Evolutionary conservation across 2,113 vertebrate genomes (phyloP), one percentile per base, ranked within the genome.

Genomic region (Pterophyllum scalare): DNA sequence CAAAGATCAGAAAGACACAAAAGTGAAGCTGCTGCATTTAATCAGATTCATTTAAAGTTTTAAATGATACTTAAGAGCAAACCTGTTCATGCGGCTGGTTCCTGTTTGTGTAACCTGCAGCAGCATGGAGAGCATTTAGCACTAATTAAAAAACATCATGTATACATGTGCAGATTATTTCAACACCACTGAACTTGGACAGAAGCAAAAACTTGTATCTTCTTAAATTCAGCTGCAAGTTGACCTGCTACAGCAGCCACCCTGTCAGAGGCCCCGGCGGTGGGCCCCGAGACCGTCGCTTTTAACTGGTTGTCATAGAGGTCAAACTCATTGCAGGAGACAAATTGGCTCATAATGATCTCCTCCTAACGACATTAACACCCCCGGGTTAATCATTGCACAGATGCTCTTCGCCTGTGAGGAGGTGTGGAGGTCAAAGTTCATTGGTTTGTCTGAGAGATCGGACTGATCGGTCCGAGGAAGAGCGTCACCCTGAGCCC

Each of bases 361-460:
- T 61, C 12, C 40, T 35, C 62, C 43, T n/a, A 59, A 31, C 5
- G 24, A 46, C 58, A 13, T 12, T 0, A n/a, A 64, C 11, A 35
- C 20, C 67, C 14, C 49, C n/a, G 46, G 70, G 35, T 77, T 77
- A 87, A 46, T 79, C 15, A 88, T 90, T 79, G 20, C 58, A 22
- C 24, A 49, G 62, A 56, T 0, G 12, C 26, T 59, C 49, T 24
- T 26, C 3, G n/a, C 13, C 15, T n/a, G 24, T 9, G 17, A 57
- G 26, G 79, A 61, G 31, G 24, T 12, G n/a, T 5, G 6, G 13
- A 59, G 85, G 85, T 89, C 46, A 87, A 86, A 83, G 83, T 75
- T 89, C 72, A 82, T 22, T 8, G 19, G 33, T 78, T 61, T 5
- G 59, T 75, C 59, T 6, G 57, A 24, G 60, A 67, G 24, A 43